Percentiles rank a stretch among this genome's conserved stretches.
Conservation (phyloP, 2,888 invertebrate genomes). For the Megalurothrips usitatus region DNA sequence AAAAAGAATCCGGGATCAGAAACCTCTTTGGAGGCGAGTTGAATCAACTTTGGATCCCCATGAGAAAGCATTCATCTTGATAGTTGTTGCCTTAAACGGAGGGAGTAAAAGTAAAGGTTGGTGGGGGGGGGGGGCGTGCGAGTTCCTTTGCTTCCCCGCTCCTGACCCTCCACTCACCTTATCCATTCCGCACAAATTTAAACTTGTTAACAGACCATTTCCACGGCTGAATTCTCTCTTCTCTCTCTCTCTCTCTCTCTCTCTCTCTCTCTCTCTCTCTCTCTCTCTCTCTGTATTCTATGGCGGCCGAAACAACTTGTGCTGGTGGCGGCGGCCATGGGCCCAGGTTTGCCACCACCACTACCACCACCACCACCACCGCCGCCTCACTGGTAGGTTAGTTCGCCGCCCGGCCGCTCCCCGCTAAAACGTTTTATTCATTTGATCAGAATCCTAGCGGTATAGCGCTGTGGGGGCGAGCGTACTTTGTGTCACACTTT, state of each 20-base stretch:
- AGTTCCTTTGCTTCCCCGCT: not conserved
- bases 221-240: not conserved
- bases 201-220: conserved; percentile 12
- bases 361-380: too few species aligned
- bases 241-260: too few species aligned
- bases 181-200: conserved; percentile 13
- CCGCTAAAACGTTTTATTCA: conserved; percentile 19
- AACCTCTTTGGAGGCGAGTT: too few species aligned
- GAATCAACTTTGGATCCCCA: not conserved
- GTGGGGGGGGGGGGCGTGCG: not conserved
- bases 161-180: not conserved
- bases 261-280: too few species aligned
- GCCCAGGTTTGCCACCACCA: too few species aligned
- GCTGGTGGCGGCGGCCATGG: too few species aligned
- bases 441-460: not conserved
- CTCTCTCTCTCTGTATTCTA: too few species aligned
- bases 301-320: too few species aligned
- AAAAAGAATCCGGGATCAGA: too few species aligned
- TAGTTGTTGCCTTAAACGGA: too few species aligned
- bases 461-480: not conserved
- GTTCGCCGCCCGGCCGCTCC: not conserved
- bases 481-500: conserved; percentile 22
- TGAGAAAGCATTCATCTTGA: not conserved
- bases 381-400: not conserved
- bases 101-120: not conserved